These are phyloP conservation scores for Vicugna pacos DNA, from an alignment of 2,113 vertebrate species.

Conservation along the genomic window DNA sequence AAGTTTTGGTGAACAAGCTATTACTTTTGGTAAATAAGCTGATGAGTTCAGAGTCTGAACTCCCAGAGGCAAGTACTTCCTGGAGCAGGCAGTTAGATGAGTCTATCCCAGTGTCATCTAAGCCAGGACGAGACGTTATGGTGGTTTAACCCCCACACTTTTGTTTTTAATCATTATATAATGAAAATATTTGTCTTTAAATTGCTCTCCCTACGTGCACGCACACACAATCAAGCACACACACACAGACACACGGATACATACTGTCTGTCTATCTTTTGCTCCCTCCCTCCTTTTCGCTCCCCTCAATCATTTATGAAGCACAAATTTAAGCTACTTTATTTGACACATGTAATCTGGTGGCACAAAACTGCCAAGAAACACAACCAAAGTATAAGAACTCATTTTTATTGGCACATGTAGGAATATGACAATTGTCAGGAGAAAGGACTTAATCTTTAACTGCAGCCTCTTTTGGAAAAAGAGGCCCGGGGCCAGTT, in stretches of 20 bases:
- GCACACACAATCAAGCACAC: not conserved
- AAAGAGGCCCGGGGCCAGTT: not conserved
- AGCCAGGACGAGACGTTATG: not conserved
- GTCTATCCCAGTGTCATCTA: not conserved
- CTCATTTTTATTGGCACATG: not conserved
- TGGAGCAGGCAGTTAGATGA: not conserved
- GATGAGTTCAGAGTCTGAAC: not conserved
- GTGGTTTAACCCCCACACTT: not conserved
- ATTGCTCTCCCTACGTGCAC: not conserved
- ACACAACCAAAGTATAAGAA: not conserved
- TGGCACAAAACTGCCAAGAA: not conserved
- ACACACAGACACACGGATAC: not conserved
- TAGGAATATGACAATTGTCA: not conserved
- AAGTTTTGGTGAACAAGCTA: not conserved
- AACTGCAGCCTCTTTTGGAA: not conserved
- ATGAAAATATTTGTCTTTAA: not conserved
- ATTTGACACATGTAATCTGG: not conserved
- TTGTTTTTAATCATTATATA: not conserved
- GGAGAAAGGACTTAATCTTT: not conserved
- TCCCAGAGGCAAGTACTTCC: not conserved
- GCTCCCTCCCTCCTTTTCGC: rapidly evolving
- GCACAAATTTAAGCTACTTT: not conserved
- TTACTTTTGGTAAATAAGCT: not conserved
- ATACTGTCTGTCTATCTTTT: not conserved
- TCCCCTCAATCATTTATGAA: not conserved